Base-by-base conservation (phyloP, 2,113 vertebrate genomes). In the Haplotaxodon microlepis region DNA sequence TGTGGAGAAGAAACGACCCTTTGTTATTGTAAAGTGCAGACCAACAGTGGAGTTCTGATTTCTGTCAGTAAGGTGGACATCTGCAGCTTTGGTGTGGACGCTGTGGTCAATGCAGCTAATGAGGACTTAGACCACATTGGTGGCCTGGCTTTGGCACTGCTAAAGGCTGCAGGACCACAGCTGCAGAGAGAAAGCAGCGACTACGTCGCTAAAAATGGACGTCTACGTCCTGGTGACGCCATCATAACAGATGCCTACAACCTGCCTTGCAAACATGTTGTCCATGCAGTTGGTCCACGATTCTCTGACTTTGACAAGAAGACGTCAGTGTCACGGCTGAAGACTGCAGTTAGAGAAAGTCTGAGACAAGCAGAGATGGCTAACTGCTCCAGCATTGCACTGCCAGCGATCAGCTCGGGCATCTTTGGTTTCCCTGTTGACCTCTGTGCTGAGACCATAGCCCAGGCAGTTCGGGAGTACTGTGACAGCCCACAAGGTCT, bases 101-200 rank as follows among this genome's bases (percentile, higher is more conserved):
- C 96, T 5, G 95, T 99, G 36, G 98, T 99, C 79, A 99, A 98
- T 6, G 96, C 97, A 1, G 94, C 98, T 12, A 98, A 98, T 2
- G 97, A 98, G 83, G 87, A 96, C 1, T 91, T 99, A 4, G 84
- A 94, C 31, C 98, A 97, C 90, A 83, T 54, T 0, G 96, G 96
- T 0, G 97, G 97, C 2, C 86, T 99, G 17, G 97, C 97, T 0
- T 21, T 27, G 0, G 96, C 97, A 0, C 92, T 99, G 71, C 90
- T 93, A 0, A 83, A 81, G 12, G 97, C 96, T 0, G 98, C 98
- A 2, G 98, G 98, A 27, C 97, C 95, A 2, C 66, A 91, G 8
- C 95, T 98, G 63, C 97, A 98, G 45, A 40, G 7, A 1, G 92
- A 93, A 29, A 97, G 97, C 9, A 51, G 97, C 1, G 83, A 59